Evolutionary conservation across 2,888 invertebrate genomes (phyloP).

Genomic region (Apocheima hispidaria): DNA sequence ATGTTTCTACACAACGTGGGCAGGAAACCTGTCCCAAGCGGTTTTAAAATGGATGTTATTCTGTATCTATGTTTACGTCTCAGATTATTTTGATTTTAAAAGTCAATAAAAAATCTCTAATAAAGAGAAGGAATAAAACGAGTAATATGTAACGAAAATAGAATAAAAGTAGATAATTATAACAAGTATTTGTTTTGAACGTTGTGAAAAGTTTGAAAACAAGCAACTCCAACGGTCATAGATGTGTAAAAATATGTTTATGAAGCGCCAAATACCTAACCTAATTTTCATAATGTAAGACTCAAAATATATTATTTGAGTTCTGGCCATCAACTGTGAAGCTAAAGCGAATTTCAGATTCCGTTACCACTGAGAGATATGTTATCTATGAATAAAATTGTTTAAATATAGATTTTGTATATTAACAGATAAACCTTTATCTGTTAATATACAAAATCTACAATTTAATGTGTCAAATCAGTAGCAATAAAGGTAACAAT

Average conservation of each 20-base stretch:
- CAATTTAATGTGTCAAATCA: no score
- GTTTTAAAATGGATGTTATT: no score
- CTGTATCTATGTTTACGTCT: no score
- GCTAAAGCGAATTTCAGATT: conserved; percentile 13
- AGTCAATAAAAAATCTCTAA: no score
- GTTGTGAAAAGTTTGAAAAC: conserved; percentile 16
- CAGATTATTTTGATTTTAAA: no score
- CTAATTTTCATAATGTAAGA: conserved; percentile 17
- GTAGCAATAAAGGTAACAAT: no score
- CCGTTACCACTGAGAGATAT: background rate
- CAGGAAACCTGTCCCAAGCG: no score
- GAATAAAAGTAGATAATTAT: conserved; percentile 2
- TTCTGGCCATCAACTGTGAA: conserved; percentile 16
- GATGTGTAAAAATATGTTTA: conserved; percentile 23
- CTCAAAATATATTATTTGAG: conserved; percentile 19
- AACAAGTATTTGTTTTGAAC: conserved; percentile 8
- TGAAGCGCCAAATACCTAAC: conserved; percentile 23
- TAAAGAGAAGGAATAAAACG: background rate
- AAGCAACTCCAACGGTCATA: conserved; percentile 3
- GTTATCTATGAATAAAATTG: no score
- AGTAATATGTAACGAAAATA: background rate
- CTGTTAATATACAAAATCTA: no score
- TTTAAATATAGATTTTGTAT: no score
- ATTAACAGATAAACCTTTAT: no score
- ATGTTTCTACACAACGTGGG: no score